These are phyloP conservation scores for Atherinosoma microstoma DNA, from an alignment of 2,797 vertebrate species.

Conservation along the genomic window DNA sequence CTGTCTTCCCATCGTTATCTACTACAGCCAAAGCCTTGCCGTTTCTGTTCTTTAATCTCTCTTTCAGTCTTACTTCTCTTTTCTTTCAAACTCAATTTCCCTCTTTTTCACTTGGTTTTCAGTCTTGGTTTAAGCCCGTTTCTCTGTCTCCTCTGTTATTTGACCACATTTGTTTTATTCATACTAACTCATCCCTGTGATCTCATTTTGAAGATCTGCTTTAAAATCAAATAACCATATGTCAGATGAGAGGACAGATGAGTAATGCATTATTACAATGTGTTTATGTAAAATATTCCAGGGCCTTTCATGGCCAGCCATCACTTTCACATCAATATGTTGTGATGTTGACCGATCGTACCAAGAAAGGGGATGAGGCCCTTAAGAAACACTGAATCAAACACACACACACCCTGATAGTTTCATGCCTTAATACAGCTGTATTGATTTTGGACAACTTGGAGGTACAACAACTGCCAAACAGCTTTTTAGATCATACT, in stretches of 20 bases:
- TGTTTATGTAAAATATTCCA: constrained; percentile 13
- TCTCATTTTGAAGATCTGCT: constrained; percentile 29
- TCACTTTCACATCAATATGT: constrained; percentile 53
- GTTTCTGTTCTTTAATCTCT: constrained; percentile 36
- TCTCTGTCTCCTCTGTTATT: constrained; percentile 18
- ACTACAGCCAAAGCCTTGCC: constrained; percentile 19
- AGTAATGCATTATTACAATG: background rate
- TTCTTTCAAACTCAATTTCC: constrained; percentile 30
- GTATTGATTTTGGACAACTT: constrained; percentile 5
- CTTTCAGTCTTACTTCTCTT: constrained; percentile 27
- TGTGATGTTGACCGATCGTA: background rate
- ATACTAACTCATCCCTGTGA: constrained; percentile 9
- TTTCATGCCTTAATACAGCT: constrained; percentile 6
- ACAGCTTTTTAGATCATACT: background rate
- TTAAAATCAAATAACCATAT: constrained; percentile 36
- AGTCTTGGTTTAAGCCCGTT: constrained; percentile 22
- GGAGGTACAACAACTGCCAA: background rate
- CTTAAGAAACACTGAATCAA: background rate
- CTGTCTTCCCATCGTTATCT: constrained; percentile 30
- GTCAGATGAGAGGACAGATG: constrained; percentile 35
- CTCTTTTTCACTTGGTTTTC: constrained; percentile 15
- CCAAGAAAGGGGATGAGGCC: background rate
- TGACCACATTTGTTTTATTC: constrained; percentile 1
- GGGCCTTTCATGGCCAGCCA: constrained; percentile 32
- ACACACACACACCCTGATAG: constrained; percentile 7